Percentiles rank a stretch among this genome's conserved stretches.
Evolutionary conservation across 2,113 vertebrate species (phyloP).

Genomic region (Poeciliopsis occidentalis): DNA sequence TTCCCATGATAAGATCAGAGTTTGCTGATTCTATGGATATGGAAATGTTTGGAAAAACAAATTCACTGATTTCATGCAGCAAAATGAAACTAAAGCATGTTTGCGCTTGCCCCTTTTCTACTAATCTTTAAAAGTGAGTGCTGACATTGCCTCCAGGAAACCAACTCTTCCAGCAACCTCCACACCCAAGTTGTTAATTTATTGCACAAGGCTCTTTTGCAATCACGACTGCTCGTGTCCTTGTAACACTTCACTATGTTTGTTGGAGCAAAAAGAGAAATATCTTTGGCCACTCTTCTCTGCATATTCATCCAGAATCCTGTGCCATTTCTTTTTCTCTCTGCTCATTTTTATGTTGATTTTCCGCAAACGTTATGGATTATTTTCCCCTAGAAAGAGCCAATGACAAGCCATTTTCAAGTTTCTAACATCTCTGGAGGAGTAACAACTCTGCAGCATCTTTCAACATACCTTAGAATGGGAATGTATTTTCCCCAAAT

Average conservation of each 20-base stretch:
- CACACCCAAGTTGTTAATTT: too few species aligned
- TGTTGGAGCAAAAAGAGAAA: too few species aligned
- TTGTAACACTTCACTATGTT: too few species aligned
- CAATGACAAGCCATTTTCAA: too few species aligned
- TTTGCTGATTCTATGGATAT: not conserved
- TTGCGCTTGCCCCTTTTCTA: not conserved
- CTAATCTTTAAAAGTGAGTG: not conserved
- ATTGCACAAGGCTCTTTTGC: too few species aligned
- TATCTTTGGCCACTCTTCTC: too few species aligned
- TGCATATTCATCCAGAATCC: not conserved
- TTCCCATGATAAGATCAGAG: not conserved
- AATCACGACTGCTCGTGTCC: too few species aligned
- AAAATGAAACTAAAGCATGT: slow-evolving; percentile 24
- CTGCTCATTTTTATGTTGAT: not conserved
- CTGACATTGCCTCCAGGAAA: slow-evolving; percentile 6
- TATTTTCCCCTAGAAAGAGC: too few species aligned
- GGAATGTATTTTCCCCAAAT: too few species aligned
- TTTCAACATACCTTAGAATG: not conserved
- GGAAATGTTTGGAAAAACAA: not conserved
- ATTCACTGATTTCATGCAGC: slow-evolving; percentile 5
- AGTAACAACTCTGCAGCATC: not conserved
- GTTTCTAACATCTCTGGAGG: not conserved
- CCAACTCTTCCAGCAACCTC: not conserved
- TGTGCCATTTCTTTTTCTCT: not conserved
- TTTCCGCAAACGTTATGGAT: too few species aligned